These are phyloP conservation scores for Falco novaeseelandiae DNA, from an alignment of 2,797 vertebrate species.

Conservation along the genomic window DNA sequence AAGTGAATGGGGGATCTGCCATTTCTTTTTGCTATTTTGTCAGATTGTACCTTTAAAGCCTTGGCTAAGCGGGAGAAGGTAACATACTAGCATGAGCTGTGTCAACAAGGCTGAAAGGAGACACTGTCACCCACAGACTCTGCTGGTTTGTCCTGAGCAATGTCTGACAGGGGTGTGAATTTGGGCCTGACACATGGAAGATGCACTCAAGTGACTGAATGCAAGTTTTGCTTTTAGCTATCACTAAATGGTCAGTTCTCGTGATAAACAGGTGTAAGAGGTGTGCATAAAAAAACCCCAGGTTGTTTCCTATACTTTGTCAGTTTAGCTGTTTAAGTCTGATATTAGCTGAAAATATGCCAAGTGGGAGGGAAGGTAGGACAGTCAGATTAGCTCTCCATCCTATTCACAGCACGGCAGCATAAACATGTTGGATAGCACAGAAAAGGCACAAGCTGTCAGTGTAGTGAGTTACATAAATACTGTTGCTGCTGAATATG, in stretches of 20 bases:
- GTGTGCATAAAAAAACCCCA: neutral
- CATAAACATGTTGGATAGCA: neutral
- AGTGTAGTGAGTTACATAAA: neutral
- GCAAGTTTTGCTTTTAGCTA: neutral
- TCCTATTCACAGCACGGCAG: neutral
- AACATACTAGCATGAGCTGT: neutral
- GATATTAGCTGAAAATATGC: neutral
- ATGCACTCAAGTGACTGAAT: neutral
- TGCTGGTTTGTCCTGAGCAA: no score
- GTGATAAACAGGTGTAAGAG: neutral
- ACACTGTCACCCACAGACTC: accelerated
- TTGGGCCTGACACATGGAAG: neutral
- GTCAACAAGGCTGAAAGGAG: neutral
- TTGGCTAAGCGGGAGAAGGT: neutral
- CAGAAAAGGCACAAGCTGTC: neutral
- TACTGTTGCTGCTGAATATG: neutral
- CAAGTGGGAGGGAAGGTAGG: neutral
- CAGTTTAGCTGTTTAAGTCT: neutral
- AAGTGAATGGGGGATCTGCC: neutral
- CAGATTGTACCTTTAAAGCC: neutral
- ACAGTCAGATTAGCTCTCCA: neutral
- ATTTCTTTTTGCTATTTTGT: neutral
- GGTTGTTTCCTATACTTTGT: neutral
- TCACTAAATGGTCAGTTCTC: neutral
- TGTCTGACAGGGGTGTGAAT: neutral